phyloP scores from a whole-genome alignment of 2,797 vertebrate species.

The Pangasius krempfi region DNA sequence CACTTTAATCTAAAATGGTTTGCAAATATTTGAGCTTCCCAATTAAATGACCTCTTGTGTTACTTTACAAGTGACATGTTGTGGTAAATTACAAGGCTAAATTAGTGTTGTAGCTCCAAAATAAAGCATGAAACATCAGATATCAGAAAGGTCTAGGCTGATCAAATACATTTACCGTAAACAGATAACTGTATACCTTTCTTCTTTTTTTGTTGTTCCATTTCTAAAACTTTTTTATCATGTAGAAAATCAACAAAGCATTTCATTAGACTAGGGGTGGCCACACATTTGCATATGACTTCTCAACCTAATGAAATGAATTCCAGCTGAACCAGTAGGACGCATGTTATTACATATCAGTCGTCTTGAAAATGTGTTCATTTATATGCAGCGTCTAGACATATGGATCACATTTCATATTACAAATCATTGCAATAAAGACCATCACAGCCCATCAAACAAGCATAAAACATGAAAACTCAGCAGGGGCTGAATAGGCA shows the following conservation, averaged over 20 bases:
- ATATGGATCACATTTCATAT: slow-evolving; percentile 37
- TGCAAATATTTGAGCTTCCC: neutral
- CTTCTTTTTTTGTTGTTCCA: no score
- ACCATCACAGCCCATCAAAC: slow-evolving; percentile 23
- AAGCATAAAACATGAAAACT: slow-evolving; percentile 24
- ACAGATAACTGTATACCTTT: neutral
- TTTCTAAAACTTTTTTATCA: neutral
- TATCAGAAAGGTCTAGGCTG: neutral
- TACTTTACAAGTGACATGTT: neutral
- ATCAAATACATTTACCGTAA: neutral
- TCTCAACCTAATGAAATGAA: neutral
- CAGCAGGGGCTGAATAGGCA: slow-evolving; percentile 12
- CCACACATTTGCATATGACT: slow-evolving; percentile 2
- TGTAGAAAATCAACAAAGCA: neutral
- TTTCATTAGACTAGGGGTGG: neutral
- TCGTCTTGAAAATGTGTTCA: slow-evolving; percentile 11
- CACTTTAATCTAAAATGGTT: neutral
- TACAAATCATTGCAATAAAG: slow-evolving; percentile 1
- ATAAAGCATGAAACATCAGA: neutral
- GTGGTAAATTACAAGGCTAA: neutral
- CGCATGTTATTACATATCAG: slow-evolving; percentile 4
- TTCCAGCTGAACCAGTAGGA: slow-evolving; percentile 6
- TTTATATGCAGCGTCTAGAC: slow-evolving; percentile 15
- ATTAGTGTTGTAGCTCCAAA: neutral
- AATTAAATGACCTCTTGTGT: neutral